phyloP scores from a whole-genome alignment of 2,797 vertebrate genomes.

The Sebastes matsubarae region DNA sequence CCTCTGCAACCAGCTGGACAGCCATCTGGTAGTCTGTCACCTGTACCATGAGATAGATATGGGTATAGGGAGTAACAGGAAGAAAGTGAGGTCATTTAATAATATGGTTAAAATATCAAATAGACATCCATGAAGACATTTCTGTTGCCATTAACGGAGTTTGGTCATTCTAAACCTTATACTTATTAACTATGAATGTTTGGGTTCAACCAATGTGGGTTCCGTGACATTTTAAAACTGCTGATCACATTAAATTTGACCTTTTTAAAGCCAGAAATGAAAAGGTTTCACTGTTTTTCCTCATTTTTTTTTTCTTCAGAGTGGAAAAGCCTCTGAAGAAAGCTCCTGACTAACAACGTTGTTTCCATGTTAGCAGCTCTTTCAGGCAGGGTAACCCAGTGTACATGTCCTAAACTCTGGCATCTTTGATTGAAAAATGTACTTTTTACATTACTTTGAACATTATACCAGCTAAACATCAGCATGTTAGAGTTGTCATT shows the following conservation, averaged over 20 bases:
- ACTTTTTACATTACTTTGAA: not conserved
- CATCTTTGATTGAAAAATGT: not conserved
- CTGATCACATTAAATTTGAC: not conserved
- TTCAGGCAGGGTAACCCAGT: not conserved
- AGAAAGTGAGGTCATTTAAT: not conserved
- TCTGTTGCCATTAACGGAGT: not conserved
- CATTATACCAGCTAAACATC: not conserved
- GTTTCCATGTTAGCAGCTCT: not conserved
- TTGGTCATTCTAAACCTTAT: not conserved
- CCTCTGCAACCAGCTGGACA: conserved; percentile 80
- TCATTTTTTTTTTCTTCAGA: not conserved
- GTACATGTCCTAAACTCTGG: not conserved
- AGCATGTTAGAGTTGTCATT: not conserved
- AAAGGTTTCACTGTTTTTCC: not conserved
- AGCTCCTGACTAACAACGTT: not conserved
- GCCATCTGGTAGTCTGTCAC: conserved; percentile 89
- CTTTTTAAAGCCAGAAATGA: not conserved
- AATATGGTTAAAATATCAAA: not conserved
- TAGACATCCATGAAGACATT: not conserved
- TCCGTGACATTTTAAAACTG: not conserved
- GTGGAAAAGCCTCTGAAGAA: not conserved
- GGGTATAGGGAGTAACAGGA: not conserved
- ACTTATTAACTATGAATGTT: too few species aligned
- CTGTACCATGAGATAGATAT: conserved; percentile 63
- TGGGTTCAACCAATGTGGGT: not conserved